Base-by-base conservation (phyloP, 2,797 vertebrate species). In the Crypturellus tataupa region DNA sequence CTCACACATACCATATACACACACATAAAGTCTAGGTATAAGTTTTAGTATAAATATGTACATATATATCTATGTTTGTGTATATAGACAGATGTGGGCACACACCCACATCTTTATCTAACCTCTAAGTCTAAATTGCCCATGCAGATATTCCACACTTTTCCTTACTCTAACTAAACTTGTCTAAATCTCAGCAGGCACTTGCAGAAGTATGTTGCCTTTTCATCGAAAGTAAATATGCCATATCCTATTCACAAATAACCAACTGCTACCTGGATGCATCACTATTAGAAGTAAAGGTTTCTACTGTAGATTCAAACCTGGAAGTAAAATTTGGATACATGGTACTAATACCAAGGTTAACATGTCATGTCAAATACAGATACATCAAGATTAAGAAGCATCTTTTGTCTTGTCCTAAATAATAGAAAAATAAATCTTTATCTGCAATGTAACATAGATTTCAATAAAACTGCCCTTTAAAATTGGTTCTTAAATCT, bases 381-480 rank as follows among this genome's bases (percentile, higher is more conserved):
- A 93, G 78, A 53, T 70, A 44, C 16, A 76, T 76, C 53, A 85
- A 91, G 70, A 95, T 78, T 82, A 92, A 93, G 63, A 20, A 82
- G 63, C 69, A 86, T 39, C 51, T 93, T 86, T 89, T 49, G 39
- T 77, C 53, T 84, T 80, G 69, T 58, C 63, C 75, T 85, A 64
- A 84, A 90, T 83, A 89, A 94, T 86, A 86, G 91, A 95, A 86
- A 85, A 84, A 60, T 76, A 79, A 51, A 67, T 21, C 67, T 90
- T 94, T 72, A 87, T 77, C 39, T 85, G 46, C 39, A 91, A 78
- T 85, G 39, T 80, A 86, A 95, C 73, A 87, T 3, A 82, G 76
- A 75, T 88, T 91, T 97, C 64, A 87, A 85, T n/a, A 87, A 73
- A 96, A 93, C 68, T 88, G n/a, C 46, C 67, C n/a, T 64, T 89